phyloP scores from a whole-genome alignment of 2,888 invertebrate genomes.

The Pyrochroa serraticornis region DNA sequence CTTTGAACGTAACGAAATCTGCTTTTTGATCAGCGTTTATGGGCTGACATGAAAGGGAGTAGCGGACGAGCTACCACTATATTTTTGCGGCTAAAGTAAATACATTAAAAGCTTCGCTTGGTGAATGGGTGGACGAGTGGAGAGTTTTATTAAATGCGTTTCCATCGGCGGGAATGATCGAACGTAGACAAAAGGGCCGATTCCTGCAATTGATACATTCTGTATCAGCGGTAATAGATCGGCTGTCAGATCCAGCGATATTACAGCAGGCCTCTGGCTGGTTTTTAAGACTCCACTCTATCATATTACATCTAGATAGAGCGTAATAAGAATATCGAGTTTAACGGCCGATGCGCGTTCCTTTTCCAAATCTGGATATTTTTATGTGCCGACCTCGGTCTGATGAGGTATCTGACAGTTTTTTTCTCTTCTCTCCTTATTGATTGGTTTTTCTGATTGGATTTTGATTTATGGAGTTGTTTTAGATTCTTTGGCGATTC shows the following conservation, averaged over 20 bases:
- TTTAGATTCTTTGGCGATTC: slow-evolving; percentile 32
- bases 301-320: slow-evolving; percentile 36
- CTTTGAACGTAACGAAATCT: slow-evolving; percentile 16
- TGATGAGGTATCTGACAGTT: slow-evolving; percentile 37
- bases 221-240: slow-evolving; percentile 43
- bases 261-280: slow-evolving; percentile 36
- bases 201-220: slow-evolving; percentile 45
- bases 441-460: slow-evolving; percentile 40
- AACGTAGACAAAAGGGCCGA: slow-evolving; percentile 21
- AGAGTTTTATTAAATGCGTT: too few species aligned
- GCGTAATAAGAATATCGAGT: slow-evolving; percentile 36
- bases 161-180: neutral
- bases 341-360: slow-evolving; percentile 31
- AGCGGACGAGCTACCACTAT: neutral
- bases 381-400: slow-evolving; percentile 31
- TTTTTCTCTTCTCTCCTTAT: slow-evolving; percentile 29
- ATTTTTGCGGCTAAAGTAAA: neutral
- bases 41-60: too few species aligned
- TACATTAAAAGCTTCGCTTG: slow-evolving; percentile 12
- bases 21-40: neutral
- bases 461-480: slow-evolving; percentile 39
- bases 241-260: slow-evolving; percentile 44
- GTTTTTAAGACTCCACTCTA: slow-evolving; percentile 33
- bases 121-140: too few species aligned
- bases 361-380: slow-evolving; percentile 34